Evolutionary conservation across 2,113 vertebrate genomes (phyloP).

Genomic region (Prochilodus magdalenae): DNA sequence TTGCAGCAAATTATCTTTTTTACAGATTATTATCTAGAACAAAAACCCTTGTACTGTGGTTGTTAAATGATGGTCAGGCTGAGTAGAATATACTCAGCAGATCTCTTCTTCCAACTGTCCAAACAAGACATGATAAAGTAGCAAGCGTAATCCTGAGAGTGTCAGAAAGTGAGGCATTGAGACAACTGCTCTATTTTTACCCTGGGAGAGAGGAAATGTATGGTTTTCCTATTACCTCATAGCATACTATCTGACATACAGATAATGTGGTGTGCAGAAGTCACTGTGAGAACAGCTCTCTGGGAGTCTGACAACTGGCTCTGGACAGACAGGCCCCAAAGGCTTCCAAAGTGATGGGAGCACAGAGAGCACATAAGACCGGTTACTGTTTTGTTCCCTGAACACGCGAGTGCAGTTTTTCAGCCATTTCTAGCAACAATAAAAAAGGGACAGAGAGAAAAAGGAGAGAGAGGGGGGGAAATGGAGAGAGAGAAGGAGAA

Average conservation of each 20-base stretch:
- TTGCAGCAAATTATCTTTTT: too few species aligned
- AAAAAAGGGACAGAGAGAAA: too few species aligned
- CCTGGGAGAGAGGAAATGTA: constrained; percentile 14
- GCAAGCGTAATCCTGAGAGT: not conserved
- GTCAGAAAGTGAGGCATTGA: constrained; percentile 33
- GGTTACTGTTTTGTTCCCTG: constrained; percentile 39
- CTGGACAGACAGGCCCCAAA: not conserved
- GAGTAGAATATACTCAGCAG: constrained; percentile 31
- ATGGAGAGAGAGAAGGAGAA: not conserved
- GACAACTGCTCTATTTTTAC: constrained; percentile 35
- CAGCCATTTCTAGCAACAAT: not conserved
- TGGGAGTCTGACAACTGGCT: constrained; percentile 24
- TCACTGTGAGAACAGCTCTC: constrained; percentile 57
- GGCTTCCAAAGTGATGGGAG: constrained; percentile 51
- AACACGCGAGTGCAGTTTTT: constrained; percentile 26
- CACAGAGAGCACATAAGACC: constrained; percentile 51
- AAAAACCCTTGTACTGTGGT: too few species aligned
- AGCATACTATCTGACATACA: constrained; percentile 29
- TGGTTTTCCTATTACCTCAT: constrained; percentile 58
- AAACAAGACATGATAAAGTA: constrained; percentile 31
- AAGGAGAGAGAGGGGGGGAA: constrained; percentile 8
- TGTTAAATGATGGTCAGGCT: constrained; percentile 6
- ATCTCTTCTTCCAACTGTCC: constrained; percentile 24
- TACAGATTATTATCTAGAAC: too few species aligned
- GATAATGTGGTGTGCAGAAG: constrained; percentile 53